Evolutionary conservation across 2,888 invertebrate species (phyloP).

Genomic region (Trimorus sp.): DNA sequence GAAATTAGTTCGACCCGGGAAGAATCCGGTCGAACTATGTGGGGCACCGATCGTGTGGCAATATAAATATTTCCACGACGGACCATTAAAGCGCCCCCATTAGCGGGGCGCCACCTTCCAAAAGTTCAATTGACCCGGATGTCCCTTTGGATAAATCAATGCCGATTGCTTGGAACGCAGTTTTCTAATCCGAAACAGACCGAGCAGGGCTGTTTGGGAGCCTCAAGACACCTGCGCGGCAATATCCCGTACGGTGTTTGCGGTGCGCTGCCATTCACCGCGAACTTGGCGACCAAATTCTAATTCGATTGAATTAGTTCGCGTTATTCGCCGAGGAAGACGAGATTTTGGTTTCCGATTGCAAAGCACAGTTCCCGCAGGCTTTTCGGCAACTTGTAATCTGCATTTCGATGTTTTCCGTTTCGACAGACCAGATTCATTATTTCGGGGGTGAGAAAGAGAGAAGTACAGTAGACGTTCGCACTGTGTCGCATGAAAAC

Average conservation of each 20-base stretch:
- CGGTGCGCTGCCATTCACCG: slow-evolving; percentile 22
- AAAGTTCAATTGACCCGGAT: slow-evolving; percentile 41
- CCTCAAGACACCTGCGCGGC: slow-evolving; percentile 35
- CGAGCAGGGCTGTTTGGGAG: background rate
- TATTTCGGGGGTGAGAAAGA: background rate
- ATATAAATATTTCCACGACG: slow-evolving; percentile 43
- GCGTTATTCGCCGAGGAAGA: slow-evolving; percentile 13
- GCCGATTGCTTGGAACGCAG: slow-evolving; percentile 27
- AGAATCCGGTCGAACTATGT: background rate
- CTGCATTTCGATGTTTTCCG: background rate
- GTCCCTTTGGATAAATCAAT: slow-evolving; percentile 32
- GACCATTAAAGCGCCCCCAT: slow-evolving; percentile 30
- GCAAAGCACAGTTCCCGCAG: background rate
- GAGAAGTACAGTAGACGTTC: too few relatives aligned
- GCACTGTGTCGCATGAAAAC: too few relatives aligned
- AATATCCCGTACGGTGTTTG: slow-evolving; percentile 24
- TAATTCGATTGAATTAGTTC: slow-evolving; percentile 33
- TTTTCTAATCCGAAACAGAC: slow-evolving; percentile 27
- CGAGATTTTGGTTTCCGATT: slow-evolving; percentile 3
- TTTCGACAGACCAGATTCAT: background rate
- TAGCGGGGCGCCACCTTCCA: slow-evolving; percentile 34
- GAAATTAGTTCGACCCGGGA: slow-evolving; percentile 33
- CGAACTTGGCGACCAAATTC: slow-evolving; percentile 28
- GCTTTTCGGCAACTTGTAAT: background rate
- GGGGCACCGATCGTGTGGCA: background rate